phyloP scores from a whole-genome alignment of 1,140 invertebrate species.

The Sinella curviseta region DNA sequence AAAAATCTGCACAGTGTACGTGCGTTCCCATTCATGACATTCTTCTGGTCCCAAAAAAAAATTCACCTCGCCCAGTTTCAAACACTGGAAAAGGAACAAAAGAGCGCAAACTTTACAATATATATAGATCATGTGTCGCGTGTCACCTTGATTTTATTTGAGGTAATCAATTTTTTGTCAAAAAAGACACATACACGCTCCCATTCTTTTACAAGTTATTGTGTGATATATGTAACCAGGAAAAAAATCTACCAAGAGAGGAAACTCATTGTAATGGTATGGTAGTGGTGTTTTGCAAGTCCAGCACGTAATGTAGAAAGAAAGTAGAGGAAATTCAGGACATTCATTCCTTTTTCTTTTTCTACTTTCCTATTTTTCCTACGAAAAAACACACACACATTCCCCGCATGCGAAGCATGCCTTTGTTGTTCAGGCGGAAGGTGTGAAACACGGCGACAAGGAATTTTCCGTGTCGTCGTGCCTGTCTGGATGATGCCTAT shows the following conservation, averaged over 20 bases:
- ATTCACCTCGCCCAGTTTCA: too few species aligned
- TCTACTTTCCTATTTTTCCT: too few species aligned
- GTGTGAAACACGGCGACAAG: neutral
- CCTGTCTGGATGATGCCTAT: neutral
- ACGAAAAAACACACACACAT: too few species aligned
- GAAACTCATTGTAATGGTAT: too few species aligned
- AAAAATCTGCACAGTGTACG: too few species aligned
- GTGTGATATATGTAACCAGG: too few species aligned
- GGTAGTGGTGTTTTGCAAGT: neutral
- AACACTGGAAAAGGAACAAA: too few species aligned
- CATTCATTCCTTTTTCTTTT: neutral
- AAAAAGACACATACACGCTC: neutral
- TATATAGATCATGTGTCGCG: neutral
- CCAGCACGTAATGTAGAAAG: neutral
- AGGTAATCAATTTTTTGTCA: neutral
- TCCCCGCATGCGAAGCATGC: too few species aligned
- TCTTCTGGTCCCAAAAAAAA: too few species aligned
- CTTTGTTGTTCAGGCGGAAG: conserved; percentile 1
- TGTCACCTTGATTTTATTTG: neutral
- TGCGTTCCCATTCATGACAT: too few species aligned
- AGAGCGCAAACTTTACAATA: neutral
- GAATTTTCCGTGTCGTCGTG: too few species aligned
- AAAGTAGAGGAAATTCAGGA: neutral
- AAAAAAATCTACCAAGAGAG: neutral
- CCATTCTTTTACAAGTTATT: too few species aligned